These are phyloP conservation scores for Melanerpes formicivorus DNA, from an alignment of 2,113 vertebrate species.

Conservation along the genomic window DNA sequence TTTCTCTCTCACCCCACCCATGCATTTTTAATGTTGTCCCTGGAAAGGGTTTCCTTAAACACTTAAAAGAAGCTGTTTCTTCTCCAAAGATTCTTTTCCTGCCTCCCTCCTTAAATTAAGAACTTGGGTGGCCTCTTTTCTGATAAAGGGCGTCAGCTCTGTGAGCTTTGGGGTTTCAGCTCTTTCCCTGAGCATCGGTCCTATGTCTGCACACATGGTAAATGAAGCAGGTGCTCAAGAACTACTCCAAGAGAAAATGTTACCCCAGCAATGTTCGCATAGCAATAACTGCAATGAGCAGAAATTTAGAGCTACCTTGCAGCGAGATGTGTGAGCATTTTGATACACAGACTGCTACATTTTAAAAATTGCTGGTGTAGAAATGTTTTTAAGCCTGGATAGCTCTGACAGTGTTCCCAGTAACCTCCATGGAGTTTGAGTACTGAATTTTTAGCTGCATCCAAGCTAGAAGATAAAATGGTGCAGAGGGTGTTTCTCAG, in stretches of 20 bases:
- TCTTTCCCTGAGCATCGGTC: slow-evolving; percentile 13
- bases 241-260: slow-evolving; percentile 31
- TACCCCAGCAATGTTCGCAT: background rate
- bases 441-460: background rate
- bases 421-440: background rate
- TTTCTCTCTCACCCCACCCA: slow-evolving; percentile 50
- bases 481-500: background rate
- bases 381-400: background rate
- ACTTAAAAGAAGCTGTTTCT: slow-evolving; percentile 16
- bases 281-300: slow-evolving; percentile 6
- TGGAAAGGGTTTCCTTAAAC: slow-evolving; percentile 35
- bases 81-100: background rate
- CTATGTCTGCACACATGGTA: background rate
- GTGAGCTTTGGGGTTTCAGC: slow-evolving; percentile 24
- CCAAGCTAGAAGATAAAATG: background rate
- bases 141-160: slow-evolving; percentile 17
- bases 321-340: background rate
- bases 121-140: slow-evolving; percentile 52
- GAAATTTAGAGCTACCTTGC: slow-evolving; percentile 35
- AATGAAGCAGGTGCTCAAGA: slow-evolving; percentile 49
- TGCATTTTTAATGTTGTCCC: slow-evolving; percentile 40
- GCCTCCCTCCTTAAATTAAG: background rate
- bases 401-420: background rate
- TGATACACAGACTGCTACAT: background rate
- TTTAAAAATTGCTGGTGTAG: background rate